Percentiles rank a stretch among this genome's conserved stretches.
Conservation (phyloP, 1,140 invertebrate genomes). For the Eubasilissa regina region DNA sequence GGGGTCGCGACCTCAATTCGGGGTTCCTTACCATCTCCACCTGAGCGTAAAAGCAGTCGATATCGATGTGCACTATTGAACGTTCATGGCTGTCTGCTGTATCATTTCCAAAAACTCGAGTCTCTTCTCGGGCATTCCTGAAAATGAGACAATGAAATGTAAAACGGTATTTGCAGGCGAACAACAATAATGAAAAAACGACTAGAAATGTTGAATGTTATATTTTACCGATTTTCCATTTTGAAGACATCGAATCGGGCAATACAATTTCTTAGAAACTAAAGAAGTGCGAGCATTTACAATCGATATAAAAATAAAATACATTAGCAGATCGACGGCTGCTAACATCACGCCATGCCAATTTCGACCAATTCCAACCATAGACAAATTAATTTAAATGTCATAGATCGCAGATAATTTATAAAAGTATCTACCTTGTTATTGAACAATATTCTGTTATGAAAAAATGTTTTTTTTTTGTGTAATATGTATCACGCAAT, state of each 20-base stretch:
- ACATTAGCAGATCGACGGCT: conserved; percentile 30
- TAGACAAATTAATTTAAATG: conserved; percentile 20
- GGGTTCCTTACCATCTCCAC: conserved; percentile 84
- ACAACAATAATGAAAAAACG: not conserved
- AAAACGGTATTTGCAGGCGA: conserved; percentile 14
- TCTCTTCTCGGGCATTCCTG: conserved; percentile 44
- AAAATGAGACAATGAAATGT: conserved; percentile 41
- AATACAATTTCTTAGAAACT: conserved; percentile 41
- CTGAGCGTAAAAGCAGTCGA: conserved; percentile 89
- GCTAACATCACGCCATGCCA: conserved; percentile 47
- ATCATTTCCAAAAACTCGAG: conserved; percentile 40
- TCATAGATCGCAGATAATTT: conserved; percentile 1
- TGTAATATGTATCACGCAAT: too few relatives aligned
- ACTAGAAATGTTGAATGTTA: not conserved
- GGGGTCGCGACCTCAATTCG: conserved; percentile 75
- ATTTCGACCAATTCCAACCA: conserved; percentile 35
- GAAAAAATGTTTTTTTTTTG: too few relatives aligned
- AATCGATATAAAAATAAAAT: conserved; percentile 25
- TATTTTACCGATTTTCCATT: conserved; percentile 49
- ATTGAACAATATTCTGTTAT: too few relatives aligned
- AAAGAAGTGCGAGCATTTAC: conserved; percentile 5
- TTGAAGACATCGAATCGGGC: conserved; percentile 46
- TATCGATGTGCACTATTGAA: conserved; percentile 83
- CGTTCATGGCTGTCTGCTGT: conserved; percentile 70
- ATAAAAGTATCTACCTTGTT: too few relatives aligned